Conservation (phyloP, 2,888 invertebrate species). For the Argyresthia goedartella region DNA sequence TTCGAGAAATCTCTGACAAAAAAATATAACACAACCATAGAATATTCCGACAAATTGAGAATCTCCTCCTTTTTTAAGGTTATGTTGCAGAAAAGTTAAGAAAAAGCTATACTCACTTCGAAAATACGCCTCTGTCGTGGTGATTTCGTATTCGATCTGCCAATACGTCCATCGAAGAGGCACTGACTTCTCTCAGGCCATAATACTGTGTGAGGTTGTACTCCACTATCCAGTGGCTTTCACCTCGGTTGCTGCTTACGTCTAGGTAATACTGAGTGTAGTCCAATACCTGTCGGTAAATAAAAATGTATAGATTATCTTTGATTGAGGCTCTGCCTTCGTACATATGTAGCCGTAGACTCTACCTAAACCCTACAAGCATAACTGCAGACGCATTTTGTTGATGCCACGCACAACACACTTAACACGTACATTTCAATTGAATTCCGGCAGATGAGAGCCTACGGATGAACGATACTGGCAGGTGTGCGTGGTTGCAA, state of each 20-base stretch:
- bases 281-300: slow-evolving; percentile 78
- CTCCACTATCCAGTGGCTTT: slow-evolving; percentile 85
- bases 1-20: too few relatives aligned
- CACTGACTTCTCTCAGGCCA: slow-evolving; percentile 82
- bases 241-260: slow-evolving; percentile 75
- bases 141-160: slow-evolving; percentile 83
- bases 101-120: slow-evolving; percentile 71
- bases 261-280: slow-evolving; percentile 94
- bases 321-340: background rate
- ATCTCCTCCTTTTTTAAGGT: too few relatives aligned
- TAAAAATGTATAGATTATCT: background rate
- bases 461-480: too few relatives aligned
- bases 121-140: slow-evolving; percentile 77
- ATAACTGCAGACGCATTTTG: too few relatives aligned
- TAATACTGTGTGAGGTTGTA: slow-evolving; percentile 91
- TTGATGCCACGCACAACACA: too few relatives aligned
- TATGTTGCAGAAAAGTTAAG: background rate
- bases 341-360: too few relatives aligned
- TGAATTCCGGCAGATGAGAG: too few relatives aligned
- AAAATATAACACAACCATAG: too few relatives aligned
- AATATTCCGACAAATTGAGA: too few relatives aligned
- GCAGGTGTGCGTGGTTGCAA: too few relatives aligned
- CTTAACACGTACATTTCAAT: too few relatives aligned
- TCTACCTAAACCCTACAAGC: too few relatives aligned
- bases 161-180: slow-evolving; percentile 81